Evolutionary conservation across 2,113 vertebrate species (phyloP).

Genomic region (Tychaedon coryphoeus): DNA sequence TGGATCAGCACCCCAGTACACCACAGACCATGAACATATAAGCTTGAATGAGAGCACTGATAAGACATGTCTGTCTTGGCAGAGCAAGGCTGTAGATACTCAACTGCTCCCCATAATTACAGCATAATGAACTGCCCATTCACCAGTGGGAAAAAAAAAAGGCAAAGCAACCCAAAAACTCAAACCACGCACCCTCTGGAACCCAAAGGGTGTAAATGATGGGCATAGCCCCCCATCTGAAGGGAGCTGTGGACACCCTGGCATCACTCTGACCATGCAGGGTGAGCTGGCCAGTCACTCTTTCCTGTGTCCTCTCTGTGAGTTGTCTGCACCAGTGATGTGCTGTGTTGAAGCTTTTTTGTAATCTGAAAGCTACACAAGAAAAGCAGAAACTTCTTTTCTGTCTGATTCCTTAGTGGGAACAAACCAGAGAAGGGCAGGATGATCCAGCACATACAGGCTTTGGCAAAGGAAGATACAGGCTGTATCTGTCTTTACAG

Average conservation of each 20-base stretch:
- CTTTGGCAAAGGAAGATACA: neutral
- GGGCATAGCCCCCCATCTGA: neutral
- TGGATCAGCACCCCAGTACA: neutral
- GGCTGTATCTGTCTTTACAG: neutral
- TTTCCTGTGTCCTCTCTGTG: neutral
- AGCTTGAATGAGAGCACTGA: neutral
- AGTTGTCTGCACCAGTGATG: neutral
- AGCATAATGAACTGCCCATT: neutral
- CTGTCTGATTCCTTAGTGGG: neutral
- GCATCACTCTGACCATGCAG: neutral
- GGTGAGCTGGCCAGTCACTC: neutral
- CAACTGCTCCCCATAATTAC: neutral
- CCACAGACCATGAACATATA: neutral
- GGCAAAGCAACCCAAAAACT: neutral
- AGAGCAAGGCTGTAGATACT: neutral
- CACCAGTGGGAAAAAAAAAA: neutral
- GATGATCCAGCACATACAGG: neutral
- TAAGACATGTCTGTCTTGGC: neutral
- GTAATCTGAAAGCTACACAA: neutral
- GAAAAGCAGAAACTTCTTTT: neutral
- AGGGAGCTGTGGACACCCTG: neutral
- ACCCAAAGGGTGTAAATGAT: neutral
- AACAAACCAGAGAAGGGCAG: neutral
- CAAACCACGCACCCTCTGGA: fast-evolving
- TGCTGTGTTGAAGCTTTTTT: neutral